Evolutionary conservation across 1,140 invertebrate genomes (phyloP).

Genomic region (Calycopis cecrops): DNA sequence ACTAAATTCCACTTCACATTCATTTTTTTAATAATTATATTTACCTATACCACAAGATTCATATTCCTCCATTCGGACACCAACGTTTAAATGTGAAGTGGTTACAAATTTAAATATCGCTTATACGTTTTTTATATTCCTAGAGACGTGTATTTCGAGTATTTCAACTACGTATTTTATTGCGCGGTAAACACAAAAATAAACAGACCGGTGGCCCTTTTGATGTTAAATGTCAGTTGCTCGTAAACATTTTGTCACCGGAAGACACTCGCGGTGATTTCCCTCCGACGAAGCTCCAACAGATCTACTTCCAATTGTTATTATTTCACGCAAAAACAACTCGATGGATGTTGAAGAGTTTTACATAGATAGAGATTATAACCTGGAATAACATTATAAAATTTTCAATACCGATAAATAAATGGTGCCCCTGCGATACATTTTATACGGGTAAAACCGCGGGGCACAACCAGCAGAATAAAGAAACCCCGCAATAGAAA

Average conservation of each 20-base stretch:
- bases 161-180: constrained; percentile 5
- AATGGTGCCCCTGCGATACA: too few species aligned
- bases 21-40: too few species aligned
- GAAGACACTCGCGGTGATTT: background rate
- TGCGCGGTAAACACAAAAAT: constrained; percentile 1
- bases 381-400: too few species aligned
- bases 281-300: background rate
- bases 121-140: background rate
- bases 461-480: background rate
- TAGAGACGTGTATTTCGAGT: background rate
- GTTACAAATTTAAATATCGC: background rate
- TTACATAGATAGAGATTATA: too few species aligned
- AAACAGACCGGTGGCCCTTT: constrained; percentile 1
- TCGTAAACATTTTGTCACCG: constrained; percentile 10
- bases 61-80: background rate
- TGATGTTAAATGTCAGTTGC: constrained; percentile 5
- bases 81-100: background rate
- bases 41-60: too few species aligned
- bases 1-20: too few species aligned
- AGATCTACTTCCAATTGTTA: too few species aligned
- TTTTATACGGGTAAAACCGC: too few species aligned
- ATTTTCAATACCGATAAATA: too few species aligned
- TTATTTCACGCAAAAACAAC: too few species aligned
- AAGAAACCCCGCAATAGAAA: too few species aligned
- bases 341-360: too few species aligned